Percentiles rank a stretch among this genome's conserved stretches.
These are phyloP conservation scores for Zaprionus obscuricornis DNA, from an alignment of 2,888 invertebrate genomes.

Conservation along the genomic window DNA sequence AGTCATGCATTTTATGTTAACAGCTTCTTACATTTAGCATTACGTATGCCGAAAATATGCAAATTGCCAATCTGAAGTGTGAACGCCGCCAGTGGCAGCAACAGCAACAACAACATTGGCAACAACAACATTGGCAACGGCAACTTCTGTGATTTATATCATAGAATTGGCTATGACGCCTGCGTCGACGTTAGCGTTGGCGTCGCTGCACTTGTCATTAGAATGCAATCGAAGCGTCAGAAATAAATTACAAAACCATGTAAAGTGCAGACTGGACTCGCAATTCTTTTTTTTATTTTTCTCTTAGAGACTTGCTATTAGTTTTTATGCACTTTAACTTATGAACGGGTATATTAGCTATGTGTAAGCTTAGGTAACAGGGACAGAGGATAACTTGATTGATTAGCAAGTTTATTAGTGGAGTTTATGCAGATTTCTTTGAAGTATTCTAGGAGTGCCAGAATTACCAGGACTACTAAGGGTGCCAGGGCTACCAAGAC, in stretches of 20 bases:
- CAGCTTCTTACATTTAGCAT: constrained; percentile 27
- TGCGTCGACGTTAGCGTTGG: constrained; percentile 9
- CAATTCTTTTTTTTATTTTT: constrained; percentile 33
- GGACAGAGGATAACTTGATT: too few relatives aligned
- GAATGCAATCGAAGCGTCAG: constrained; percentile 76
- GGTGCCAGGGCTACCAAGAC: too few relatives aligned
- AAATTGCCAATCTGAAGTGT: constrained; percentile 74
- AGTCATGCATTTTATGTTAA: neutral
- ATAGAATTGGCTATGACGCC: constrained; percentile 37
- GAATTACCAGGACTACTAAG: too few relatives aligned
- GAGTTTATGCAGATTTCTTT: too few relatives aligned
- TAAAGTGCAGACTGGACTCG: constrained; percentile 73
- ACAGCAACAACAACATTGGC: constrained; percentile 16
- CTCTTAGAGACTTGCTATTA: too few relatives aligned
- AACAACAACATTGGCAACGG: constrained; percentile 22
- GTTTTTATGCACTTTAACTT: too few relatives aligned
- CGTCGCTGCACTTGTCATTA: constrained; percentile 68
- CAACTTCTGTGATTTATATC: constrained; percentile 55
- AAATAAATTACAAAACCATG: constrained; percentile 81
- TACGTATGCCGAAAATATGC: constrained; percentile 75
- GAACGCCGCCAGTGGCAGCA: constrained; percentile 72
- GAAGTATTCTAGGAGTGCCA: too few relatives aligned
- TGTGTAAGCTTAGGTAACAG: too few relatives aligned
- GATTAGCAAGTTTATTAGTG: too few relatives aligned
- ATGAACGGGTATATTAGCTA: too few relatives aligned